Base-by-base conservation (phyloP, 2,113 vertebrate genomes). In the Misgurnus mizolepis region DNA sequence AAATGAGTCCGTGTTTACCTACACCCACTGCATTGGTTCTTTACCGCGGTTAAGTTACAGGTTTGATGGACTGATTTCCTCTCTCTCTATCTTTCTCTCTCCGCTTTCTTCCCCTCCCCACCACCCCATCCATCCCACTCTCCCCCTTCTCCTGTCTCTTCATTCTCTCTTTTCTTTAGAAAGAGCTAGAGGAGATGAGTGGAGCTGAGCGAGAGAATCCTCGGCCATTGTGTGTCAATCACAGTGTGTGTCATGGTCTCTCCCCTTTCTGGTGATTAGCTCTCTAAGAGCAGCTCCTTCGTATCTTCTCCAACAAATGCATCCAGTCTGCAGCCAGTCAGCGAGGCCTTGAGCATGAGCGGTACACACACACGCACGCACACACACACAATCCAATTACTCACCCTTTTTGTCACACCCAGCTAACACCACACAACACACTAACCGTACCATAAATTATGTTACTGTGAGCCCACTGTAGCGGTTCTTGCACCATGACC, bases 151-250 rank as follows among this genome's bases (percentile, higher is more conserved):
- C 34, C 80, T 79, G 86, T 84, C 78, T 83, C 77, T 74, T 75
- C 78, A 88, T 87, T 87, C 86, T 81, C 70, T 82, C 77, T 82
- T 81, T 83, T 91, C 89, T 90, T 83, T 83, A 84, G 77, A 87
- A 81, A 84, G 80, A 83, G 82, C 50, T 66, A 85, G 82, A 85
- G 72, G 85, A 86, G 85, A 84, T 83, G 85, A 86, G 85, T 80
- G 79, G 82, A 84, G 85, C 85, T 77, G 82, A 85, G 84, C 77
- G 91, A 93, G 92, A 93, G 92, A 93, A 92, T 93, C 86, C 82
- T 68, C 86, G 87, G 85, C 92, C 90, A 93, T 93, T 93, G 92
- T 93, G 90, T 93, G 92, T 93, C 92, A 93, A 92, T 93, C 92
- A 93, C 90, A 85, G 78, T 85, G 82, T 87, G 83, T 91, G 67